These are phyloP conservation scores for Actinia tenebrosa DNA, from an alignment of 64 coral and sea anemone genomes.

Conservation along the genomic window DNA sequence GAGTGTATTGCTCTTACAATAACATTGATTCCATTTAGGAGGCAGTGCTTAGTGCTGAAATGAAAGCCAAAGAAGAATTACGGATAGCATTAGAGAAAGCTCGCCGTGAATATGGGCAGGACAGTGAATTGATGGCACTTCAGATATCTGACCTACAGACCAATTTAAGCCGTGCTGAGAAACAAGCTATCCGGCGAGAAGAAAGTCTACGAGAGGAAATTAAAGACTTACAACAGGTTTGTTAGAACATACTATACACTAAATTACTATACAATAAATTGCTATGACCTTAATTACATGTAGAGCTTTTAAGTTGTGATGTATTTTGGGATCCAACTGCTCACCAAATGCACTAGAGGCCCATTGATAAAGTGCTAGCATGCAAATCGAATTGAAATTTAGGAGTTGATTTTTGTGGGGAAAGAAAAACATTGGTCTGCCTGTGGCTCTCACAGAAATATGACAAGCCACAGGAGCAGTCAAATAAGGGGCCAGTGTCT, in stretches of 20 bases:
- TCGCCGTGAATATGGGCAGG: conserved; percentile 58
- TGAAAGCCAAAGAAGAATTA: conserved; percentile 93
- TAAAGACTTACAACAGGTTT: conserved; percentile 82
- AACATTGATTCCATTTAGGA: conserved; percentile 43
- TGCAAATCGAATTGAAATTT: too few relatives aligned
- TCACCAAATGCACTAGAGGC: too few relatives aligned
- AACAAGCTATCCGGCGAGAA: conserved; percentile 79
- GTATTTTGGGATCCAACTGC: too few relatives aligned
- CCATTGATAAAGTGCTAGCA: too few relatives aligned
- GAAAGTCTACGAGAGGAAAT: conserved; percentile 93
- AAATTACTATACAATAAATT: not conserved
- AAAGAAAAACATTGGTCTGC: too few relatives aligned
- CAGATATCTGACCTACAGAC: conserved; percentile 86
- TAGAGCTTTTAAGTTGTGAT: too few relatives aligned
- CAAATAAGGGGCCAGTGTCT: too few relatives aligned
- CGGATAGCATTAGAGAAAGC: conserved; percentile 87
- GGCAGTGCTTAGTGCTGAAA: conserved; percentile 88
- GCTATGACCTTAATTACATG: too few relatives aligned
- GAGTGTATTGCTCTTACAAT: too few relatives aligned
- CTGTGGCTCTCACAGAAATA: too few relatives aligned
- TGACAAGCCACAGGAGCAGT: too few relatives aligned
- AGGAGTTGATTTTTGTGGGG: too few relatives aligned
- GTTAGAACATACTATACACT: not conserved
- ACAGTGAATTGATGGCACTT: conserved; percentile 66
- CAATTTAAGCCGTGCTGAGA: conserved; percentile 61